These are phyloP conservation scores for Oxytorus armatus DNA, from an alignment of 2,888 invertebrate species.

Conservation along the genomic window DNA sequence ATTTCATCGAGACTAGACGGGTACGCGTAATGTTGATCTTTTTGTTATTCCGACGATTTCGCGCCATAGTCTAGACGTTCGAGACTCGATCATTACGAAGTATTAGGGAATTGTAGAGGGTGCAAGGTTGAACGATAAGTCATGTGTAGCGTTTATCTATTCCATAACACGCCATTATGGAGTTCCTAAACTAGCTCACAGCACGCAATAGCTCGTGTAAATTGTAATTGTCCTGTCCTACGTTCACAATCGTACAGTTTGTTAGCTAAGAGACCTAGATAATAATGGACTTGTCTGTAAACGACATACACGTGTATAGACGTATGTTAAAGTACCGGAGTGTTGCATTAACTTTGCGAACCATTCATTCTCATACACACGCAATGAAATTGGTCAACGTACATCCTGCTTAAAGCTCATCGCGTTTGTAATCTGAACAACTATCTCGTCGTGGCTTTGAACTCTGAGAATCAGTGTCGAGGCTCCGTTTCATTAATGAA, in stretches of 20 bases:
- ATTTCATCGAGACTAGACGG: too few relatives aligned
- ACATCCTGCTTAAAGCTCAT: slow-evolving; percentile 66
- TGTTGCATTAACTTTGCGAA: slow-evolving; percentile 38
- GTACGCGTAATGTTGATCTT: slow-evolving; percentile 2
- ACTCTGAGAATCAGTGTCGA: slow-evolving; percentile 55
- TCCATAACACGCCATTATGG: neutral
- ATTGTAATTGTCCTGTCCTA: slow-evolving; percentile 52
- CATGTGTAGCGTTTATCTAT: slow-evolving; percentile 14
- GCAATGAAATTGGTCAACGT: slow-evolving; percentile 51
- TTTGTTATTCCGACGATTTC: slow-evolving; percentile 15
- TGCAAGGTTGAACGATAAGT: slow-evolving; percentile 46
- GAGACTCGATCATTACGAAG: slow-evolving; percentile 13
- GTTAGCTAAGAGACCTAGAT: neutral
- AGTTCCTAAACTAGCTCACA: slow-evolving; percentile 42
- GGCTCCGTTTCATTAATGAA: slow-evolving; percentile 16
- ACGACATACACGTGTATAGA: neutral
- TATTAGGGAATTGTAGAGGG: slow-evolving; percentile 40
- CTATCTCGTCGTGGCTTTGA: slow-evolving; percentile 45
- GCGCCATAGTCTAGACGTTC: slow-evolving; percentile 30
- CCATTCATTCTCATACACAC: slow-evolving; percentile 49
- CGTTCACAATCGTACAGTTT: slow-evolving; percentile 24
- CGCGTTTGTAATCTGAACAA: slow-evolving; percentile 47
- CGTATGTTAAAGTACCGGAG: slow-evolving; percentile 3
- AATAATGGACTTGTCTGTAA: neutral
- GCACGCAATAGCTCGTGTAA: slow-evolving; percentile 43